Evolutionary conservation across 2,888 invertebrate species (phyloP).

Genomic region (Drosophila kanekoi): DNA sequence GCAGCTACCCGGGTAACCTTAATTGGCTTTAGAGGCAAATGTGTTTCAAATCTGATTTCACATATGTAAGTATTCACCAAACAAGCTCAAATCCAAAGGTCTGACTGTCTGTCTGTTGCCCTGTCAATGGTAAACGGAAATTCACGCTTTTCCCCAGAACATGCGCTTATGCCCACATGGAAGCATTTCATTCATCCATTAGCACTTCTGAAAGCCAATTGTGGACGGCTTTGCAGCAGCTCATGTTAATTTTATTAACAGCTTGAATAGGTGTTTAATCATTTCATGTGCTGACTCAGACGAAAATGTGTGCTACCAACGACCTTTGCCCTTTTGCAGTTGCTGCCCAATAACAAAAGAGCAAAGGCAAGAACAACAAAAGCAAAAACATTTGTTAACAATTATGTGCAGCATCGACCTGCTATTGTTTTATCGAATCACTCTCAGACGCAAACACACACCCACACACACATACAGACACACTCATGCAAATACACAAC

Average conservation of each 20-base stretch:
- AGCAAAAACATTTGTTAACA: conserved; percentile 37
- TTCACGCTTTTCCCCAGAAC: conserved; percentile 11
- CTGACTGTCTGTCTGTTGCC: not conserved
- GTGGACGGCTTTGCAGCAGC: conserved; percentile 13
- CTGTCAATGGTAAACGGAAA: not conserved
- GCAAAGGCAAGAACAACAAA: conserved; percentile 21
- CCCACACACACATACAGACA: conserved; percentile 7
- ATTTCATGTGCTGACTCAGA: not conserved
- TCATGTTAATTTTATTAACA: conserved; percentile 23
- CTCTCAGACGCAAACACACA: conserved; percentile 1
- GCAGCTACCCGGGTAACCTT: conserved; percentile 44
- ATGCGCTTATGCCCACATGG: not conserved
- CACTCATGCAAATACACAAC: conserved; percentile 24
- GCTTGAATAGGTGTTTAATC: conserved; percentile 36
- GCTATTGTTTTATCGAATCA: conserved; percentile 34
- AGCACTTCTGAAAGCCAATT: conserved; percentile 10
- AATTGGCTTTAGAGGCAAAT: conserved; percentile 71
- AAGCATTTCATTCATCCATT: conserved; percentile 6
- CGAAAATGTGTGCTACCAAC: not conserved
- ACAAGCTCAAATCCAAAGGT: conserved; percentile 24
- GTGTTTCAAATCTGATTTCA: conserved; percentile 58
- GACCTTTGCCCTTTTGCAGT: conserved; percentile 32
- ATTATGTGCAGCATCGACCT: conserved; percentile 46
- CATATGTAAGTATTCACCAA: conserved; percentile 37
- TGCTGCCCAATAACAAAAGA: conserved; percentile 13